phyloP scores from a whole-genome alignment of 1,140 invertebrate species.

The Aricia agestis region DNA sequence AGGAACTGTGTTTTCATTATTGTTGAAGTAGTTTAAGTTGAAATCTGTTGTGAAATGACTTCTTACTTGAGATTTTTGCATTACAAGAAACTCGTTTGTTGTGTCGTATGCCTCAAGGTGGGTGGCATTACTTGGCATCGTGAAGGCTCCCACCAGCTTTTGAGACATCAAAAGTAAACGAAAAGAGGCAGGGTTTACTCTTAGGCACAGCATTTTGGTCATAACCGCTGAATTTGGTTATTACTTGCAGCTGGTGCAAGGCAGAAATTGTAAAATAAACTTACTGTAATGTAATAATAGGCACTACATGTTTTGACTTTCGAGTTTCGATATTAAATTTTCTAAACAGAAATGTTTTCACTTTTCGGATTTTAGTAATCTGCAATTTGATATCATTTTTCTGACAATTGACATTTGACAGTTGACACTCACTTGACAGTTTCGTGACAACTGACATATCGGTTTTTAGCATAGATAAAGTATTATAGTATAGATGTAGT shows the following conservation, averaged over 20 bases:
- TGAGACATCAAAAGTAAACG: conserved; percentile 24
- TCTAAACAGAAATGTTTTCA: background rate
- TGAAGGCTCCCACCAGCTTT: conserved; percentile 25
- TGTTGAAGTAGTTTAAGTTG: conserved; percentile 38
- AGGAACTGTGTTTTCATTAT: conserved; percentile 28
- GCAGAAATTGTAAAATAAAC: background rate
- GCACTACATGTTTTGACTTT: background rate
- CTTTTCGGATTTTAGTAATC: background rate
- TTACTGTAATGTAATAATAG: background rate
- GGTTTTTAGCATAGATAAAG: too few relatives aligned
- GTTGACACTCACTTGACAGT: too few relatives aligned
- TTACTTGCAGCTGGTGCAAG: background rate
- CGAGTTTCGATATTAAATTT: too few relatives aligned
- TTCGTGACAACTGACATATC: too few relatives aligned
- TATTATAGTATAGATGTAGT: too few relatives aligned
- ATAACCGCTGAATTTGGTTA: background rate
- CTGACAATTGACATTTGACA: too few relatives aligned
- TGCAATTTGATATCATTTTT: background rate
- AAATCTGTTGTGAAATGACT: conserved; percentile 33
- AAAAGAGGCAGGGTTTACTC: conserved; percentile 27
- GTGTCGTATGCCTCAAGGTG: conserved; percentile 36
- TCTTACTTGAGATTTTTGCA: conserved; percentile 31
- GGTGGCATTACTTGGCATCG: conserved; percentile 24
- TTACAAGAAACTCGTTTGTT: conserved; percentile 37
- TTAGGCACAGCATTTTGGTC: background rate